Evolutionary conservation across 2,113 vertebrate species (phyloP).

Genomic region (Syrrhaptes paradoxus): DNA sequence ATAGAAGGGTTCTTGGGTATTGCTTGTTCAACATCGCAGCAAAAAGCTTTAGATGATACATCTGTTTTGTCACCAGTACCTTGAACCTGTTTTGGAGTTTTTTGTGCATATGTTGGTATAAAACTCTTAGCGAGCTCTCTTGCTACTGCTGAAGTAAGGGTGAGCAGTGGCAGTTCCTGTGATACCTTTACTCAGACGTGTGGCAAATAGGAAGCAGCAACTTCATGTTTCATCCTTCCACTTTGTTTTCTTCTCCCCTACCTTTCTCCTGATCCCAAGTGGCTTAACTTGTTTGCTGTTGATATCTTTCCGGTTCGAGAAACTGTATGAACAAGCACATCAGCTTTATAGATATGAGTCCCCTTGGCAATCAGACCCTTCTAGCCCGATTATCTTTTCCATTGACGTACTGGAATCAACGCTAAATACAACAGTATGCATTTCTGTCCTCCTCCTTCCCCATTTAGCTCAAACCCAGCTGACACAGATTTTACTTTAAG

Average conservation of each 20-base stretch:
- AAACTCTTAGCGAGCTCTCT: neutral
- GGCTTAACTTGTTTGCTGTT: neutral
- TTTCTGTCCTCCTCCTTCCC: neutral
- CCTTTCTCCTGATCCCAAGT: neutral
- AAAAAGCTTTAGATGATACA: neutral
- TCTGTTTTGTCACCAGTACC: neutral
- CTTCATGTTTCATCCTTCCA: neutral
- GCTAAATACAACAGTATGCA: neutral
- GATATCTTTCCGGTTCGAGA: neutral
- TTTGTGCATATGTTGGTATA: neutral
- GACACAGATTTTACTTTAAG: neutral
- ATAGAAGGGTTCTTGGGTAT: neutral
- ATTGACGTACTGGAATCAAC: neutral
- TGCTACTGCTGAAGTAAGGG: neutral
- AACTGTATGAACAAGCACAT: neutral
- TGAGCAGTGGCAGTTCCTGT: neutral
- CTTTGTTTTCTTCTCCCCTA: neutral
- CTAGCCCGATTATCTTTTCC: neutral
- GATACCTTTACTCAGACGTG: neutral
- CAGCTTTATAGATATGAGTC: neutral
- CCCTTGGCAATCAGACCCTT: neutral
- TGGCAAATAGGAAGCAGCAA: neutral
- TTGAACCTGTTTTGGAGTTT: neutral
- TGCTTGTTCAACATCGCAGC: neutral
- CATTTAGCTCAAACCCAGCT: neutral